Base-by-base conservation (phyloP, 2,797 vertebrate genomes). In the Margarornis squamiger region DNA sequence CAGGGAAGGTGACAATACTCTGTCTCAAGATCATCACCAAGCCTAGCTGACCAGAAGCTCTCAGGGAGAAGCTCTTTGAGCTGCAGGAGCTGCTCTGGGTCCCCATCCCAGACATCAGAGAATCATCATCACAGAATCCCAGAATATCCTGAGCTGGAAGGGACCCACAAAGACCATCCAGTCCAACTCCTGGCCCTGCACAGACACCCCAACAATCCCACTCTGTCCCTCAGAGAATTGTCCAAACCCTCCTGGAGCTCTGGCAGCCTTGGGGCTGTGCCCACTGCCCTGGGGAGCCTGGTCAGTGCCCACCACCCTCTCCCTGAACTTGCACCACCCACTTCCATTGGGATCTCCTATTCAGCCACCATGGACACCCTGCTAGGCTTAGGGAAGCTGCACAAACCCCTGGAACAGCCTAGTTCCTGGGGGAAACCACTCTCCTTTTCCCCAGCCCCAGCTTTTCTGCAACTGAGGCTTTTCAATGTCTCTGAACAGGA, bases 141-240 rank as follows among this genome's bases (percentile, higher is more conserved):
- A 36, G 34, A 62, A 62, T 32, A 63, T 8, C 39, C 34, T 15
- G 61, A 74, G 54, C 16, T 26, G 38, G 51, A 3, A 7, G 52
- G 20, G 21, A 18, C 9, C 38, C 45, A 23, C 23, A 4, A 12
- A 45, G 45, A 46, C 14, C 7, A 0, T 7, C 10, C 1, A 49
- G 3, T 0, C 2, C 66, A 29, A 1, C n/a, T 0, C 45, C 67
- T 29, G 20, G 0, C 38, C 45, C 76, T 80, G 52, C 39, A 0
- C 68, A 88, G 86, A 10, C n/a, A 1, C 29, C 34, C 52, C 58
- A 57, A 0, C 32, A 51, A 1, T 1, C 30, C 58, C 66, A 27
- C 1, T 51, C 51, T 58, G 67, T 4, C 67, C 59, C 85, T 65
- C 67, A 59, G 21, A 63, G 57, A 3, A 8, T 8, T 41, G 34